Base-by-base conservation (phyloP, 2,888 invertebrate genomes). In the Romanomermis culicivorax region DNA sequence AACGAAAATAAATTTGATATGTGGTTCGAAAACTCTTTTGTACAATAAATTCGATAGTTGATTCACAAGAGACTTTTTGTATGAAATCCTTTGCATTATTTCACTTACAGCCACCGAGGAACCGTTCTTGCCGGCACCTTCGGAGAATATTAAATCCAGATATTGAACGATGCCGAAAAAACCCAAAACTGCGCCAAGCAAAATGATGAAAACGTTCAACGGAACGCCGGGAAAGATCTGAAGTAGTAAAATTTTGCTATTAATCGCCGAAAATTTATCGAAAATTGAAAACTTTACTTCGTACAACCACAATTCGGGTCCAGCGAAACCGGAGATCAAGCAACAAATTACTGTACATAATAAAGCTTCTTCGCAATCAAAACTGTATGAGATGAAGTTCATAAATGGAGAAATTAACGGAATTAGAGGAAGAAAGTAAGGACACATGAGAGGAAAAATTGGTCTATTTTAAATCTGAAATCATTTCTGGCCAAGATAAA, bases 311-410 rank as follows among this genome's bases (percentile, higher is more conserved):
- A 93, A 77, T 60, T 77, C 75, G 23, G 86, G 78, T 11, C 95
- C 95, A 68, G 88, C 82, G 55, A 81, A 72, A 29, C 85, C 83
- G 30, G 93, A 86, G 58, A 86, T 72, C 56, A 89, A 66, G 67
- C 93, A 86, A 63, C 93, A 83, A 52, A 72, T 71, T 62, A 95
- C 93, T 62, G 93, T 86, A 52, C 82, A 80, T 71, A 86, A 82
- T 74, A 97, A 95, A 2, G 91, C 93, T 75, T 97, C 97, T 0
- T 95, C 97, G 29, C 97, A 97, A 76, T 97, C 97, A 62, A 97
- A 66, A 51, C 63, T 63, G 51, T 17, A n/a, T n/a, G n/a, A n/a
- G n/a, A n/a, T n/a, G n/a, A n/a, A n/a, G n/a, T n/a, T n/a, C n/a
- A n/a, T n/a, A n/a, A n/a, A n/a, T n/a, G n/a, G n/a, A n/a, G n/a